A percentile compares a stretch with the other conserved stretches of the same genome.
Evolutionary conservation across 2,113 vertebrate genomes (phyloP).

Genomic region (Syngnathus floridae): DNA sequence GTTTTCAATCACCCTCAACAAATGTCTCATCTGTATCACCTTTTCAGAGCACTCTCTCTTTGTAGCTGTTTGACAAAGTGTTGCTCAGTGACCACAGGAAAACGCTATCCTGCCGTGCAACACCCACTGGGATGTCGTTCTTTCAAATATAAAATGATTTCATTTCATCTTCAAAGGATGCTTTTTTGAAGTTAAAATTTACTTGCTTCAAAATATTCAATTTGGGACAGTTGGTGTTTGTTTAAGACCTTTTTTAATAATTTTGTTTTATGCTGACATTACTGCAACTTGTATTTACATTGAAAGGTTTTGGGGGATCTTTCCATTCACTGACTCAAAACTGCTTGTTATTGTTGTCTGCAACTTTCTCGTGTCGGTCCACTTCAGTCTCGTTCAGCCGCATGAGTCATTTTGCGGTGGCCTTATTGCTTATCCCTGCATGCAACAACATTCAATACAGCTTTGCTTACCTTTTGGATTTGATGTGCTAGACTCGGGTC

Average conservation of each 20-base stretch:
- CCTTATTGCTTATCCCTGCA: neutral
- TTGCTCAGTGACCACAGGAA: constrained; percentile 34
- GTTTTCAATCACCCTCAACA: constrained; percentile 32
- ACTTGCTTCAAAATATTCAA: constrained; percentile 28
- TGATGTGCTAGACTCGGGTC: neutral
- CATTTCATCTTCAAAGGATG: constrained; percentile 50
- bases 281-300: neutral
- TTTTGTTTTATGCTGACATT: neutral
- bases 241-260: neutral
- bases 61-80: constrained; percentile 32
- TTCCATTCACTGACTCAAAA: too few relatives aligned
- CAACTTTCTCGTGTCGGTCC: neutral
- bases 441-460: neutral
- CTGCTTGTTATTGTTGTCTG: too few relatives aligned
- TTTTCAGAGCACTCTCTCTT: constrained; percentile 15
- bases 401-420: too few relatives aligned
- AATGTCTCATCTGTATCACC: constrained; percentile 33
- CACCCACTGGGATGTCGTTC: constrained; percentile 28
- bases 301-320: too few relatives aligned
- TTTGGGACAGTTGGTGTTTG: constrained; percentile 9
- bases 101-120: neutral
- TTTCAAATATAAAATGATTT: constrained; percentile 38
- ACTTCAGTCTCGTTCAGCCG: neutral
- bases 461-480: too few relatives aligned
- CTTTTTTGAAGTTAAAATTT: constrained; percentile 55